Conservation (phyloP, 2,113 vertebrate species). For the Petromus typicus region DNA sequence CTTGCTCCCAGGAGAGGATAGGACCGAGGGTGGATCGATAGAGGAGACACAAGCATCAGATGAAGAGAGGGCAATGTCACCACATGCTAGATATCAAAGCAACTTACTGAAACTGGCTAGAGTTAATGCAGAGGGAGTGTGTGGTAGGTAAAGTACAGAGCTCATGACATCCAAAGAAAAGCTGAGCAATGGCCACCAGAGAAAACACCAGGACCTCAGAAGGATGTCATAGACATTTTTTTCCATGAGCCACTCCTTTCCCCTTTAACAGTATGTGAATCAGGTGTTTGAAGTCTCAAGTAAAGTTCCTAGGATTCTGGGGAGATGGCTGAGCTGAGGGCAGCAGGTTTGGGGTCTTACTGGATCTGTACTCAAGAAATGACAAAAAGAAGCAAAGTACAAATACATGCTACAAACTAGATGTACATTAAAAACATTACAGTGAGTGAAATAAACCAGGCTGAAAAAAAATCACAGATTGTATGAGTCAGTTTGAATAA, state of each 20-base stretch:
- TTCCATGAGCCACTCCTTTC: neutral
- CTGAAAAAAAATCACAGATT: neutral
- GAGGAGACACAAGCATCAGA: neutral
- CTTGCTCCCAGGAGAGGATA: neutral
- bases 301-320: neutral
- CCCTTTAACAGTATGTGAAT: neutral
- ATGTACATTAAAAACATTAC: neutral
- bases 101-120: neutral
- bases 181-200: neutral
- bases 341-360: neutral
- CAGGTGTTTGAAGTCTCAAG: neutral
- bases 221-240: neutral
- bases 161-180: neutral
- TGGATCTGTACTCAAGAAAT: neutral
- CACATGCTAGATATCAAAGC: neutral
- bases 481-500: neutral
- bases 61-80: accelerated
- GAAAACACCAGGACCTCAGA: neutral
- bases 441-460: neutral
- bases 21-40: neutral
- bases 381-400: neutral
- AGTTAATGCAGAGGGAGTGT: neutral
- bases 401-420: neutral
- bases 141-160: neutral
- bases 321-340: neutral